Base-by-base conservation (phyloP, 2,113 vertebrate genomes). In the Rhinichthys klamathensis region DNA sequence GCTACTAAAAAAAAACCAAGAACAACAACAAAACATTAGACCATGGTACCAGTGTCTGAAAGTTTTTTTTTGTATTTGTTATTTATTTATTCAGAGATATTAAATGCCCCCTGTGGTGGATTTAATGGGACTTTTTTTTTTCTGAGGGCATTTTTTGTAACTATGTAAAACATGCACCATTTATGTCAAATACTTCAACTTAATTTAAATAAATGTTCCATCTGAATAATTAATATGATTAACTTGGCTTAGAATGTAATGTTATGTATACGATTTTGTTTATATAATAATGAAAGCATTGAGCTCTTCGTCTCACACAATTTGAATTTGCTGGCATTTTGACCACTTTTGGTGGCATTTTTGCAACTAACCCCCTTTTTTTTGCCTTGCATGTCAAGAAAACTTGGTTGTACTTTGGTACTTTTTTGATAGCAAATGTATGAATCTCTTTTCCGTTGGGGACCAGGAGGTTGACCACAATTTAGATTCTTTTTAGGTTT, bases 151-250 rank as follows among this genome's bases (percentile, higher is more conserved):
- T 61, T 32, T 70, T 69, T 23, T 27, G 11, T 9, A 75, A 75
- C 1, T 15, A 49, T 75, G 7, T 51, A 51, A 75, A 46, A 74
- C 11, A 25, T 75, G 73, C 23, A 25, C 73, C 44, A 46, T 51
- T 51, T 75, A 30, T 75, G 73, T 75, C 44, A 51, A 75, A 75
- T 49, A 46, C n/a, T 27, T 75, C 3, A 27, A 16, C 72, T 75
- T 15, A 16, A 75, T 75, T 21, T 51, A 51, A 75, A 75, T 49
- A 75, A 51, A 27, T 49, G 21, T 41, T 49, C 6, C 46, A 75
- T 51, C 73, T 75, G 13, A 76, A 54, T 21, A 76, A 51, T 30
- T 30, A 16, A 6, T 51, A 30, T 75, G 25, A 51, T 51, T 75
- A 75, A 49, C 49, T 18, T 75, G 72, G n/a, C 13, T 49, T n/a